Conservation (phyloP, 2,113 vertebrate genomes). For the Callocephalon fimbriatum region DNA sequence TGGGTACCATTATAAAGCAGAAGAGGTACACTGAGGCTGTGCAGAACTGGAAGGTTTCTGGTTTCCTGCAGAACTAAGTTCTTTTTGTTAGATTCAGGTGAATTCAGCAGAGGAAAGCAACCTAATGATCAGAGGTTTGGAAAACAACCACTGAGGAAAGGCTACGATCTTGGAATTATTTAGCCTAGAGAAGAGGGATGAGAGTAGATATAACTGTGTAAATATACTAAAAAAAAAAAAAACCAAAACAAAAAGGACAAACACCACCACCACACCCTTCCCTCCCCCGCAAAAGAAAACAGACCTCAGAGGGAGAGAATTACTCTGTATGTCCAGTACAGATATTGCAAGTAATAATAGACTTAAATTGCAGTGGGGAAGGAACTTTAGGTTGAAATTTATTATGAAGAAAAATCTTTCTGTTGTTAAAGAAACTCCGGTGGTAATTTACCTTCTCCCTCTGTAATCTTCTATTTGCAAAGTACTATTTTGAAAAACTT, state of each 20-base stretch:
- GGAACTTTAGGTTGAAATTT: background rate
- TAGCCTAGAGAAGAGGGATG: background rate
- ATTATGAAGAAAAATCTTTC: background rate
- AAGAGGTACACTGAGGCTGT: background rate
- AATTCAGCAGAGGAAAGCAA: background rate
- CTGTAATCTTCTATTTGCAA: background rate
- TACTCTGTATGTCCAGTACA: background rate
- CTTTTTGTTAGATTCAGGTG: background rate
- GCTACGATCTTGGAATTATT: background rate
- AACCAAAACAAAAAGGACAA: background rate
- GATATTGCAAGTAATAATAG: background rate
- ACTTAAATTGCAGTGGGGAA: background rate
- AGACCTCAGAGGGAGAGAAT: background rate
- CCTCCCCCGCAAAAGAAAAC: rapidly evolving
- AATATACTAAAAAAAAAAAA: background rate
- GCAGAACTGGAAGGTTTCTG: background rate
- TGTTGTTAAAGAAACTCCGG: background rate
- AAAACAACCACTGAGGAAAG: background rate
- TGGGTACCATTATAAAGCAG: background rate
- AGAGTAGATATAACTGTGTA: background rate
- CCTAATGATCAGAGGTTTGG: background rate
- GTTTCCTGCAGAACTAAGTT: background rate
- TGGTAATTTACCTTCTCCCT: background rate
- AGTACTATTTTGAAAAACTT: background rate
- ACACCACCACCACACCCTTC: background rate